Conservation (phyloP, 1,140 invertebrate genomes). For the Drosophila jambulina region DNA sequence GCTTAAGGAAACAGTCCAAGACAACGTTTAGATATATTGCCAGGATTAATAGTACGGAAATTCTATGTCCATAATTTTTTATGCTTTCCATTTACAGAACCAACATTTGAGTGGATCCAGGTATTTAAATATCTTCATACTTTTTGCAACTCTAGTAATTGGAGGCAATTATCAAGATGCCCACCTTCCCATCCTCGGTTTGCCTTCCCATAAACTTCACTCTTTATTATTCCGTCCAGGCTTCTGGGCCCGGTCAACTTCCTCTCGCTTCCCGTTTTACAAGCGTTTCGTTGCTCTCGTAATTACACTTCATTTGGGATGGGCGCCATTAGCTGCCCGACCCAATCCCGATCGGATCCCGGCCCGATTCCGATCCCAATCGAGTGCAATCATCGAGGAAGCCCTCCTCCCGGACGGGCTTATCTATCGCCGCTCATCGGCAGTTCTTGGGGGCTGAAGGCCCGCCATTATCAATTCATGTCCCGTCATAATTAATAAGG, state of each 20-base stretch:
- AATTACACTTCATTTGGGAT: slow-evolving; percentile 41
- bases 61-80: too few relatives aligned
- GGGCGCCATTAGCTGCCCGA: slow-evolving; percentile 33
- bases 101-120: not conserved
- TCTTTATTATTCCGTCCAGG: slow-evolving; percentile 13
- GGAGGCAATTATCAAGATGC: slow-evolving; percentile 3
- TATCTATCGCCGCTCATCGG: slow-evolving; percentile 63
- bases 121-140: not conserved
- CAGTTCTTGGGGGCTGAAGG: slow-evolving; percentile 39
- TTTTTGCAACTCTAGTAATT: slow-evolving; percentile 9
- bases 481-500: slow-evolving; percentile 80
- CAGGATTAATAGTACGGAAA: not conserved
- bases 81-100: not conserved
- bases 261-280: slow-evolving; percentile 12
- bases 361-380: slow-evolving; percentile 43
- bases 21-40: not conserved
- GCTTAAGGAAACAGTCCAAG: not conserved
- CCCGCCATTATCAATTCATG: slow-evolving; percentile 76
- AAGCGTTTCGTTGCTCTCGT: slow-evolving; percentile 27
- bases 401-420: slow-evolving; percentile 29
- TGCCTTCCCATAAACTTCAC: not conserved
- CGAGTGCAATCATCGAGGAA: slow-evolving; percentile 55
- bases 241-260: slow-evolving; percentile 21
- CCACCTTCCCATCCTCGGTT: not conserved
- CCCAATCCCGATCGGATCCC: slow-evolving; percentile 23